Evolutionary conservation across 2,888 invertebrate genomes (phyloP), one percentile per base, ranked within the genome.

Genomic region (Dolomedes plantarius): DNA sequence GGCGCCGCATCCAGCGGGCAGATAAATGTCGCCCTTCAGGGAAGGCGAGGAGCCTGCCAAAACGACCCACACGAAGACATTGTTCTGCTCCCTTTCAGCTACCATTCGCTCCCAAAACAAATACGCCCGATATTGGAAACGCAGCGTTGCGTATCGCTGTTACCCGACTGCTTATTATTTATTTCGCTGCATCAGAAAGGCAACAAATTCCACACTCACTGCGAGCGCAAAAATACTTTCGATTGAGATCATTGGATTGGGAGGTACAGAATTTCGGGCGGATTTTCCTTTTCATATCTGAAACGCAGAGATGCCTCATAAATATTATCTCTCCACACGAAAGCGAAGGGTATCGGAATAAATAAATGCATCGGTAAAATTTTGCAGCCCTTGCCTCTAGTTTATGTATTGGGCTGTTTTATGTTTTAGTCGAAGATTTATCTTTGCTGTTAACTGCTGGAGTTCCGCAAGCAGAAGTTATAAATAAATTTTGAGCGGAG

Each of bases 11-110:
- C 56, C 16, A 6, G 6, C 23, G 23, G 56, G 56, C 56, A 74
- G 85, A 85, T 85, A 74, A 78, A 85, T 85, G 85, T 85, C 78
- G 72, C 78, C 73, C 78, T 85, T 85, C 85, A 85, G 73, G 69
- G 78, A 36, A 85, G 68, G 74, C 77, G 72, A 46, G 39, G 32
- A 31, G 85, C 77, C 56, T 56, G 56, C 56, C 56, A 56, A 56
- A 56, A 56, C 7, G 56, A 19, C 56, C 56, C 56, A 56, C 56
- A 56, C 56, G 56, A 56, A 56, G 56, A 56, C 56, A 41, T 39
- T 69, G 27, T 69, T 69, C 41, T 74, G 46, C 32, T 19, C 50
- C 68, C 73, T 19, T 73, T 46, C 65, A 80, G 62, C 79, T 80
- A 80, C 46, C 71, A 76, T 83, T 82, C 65, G 83, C 72, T 56